Base-by-base conservation (phyloP, 2,888 invertebrate species). In the Nysson spinosus region DNA sequence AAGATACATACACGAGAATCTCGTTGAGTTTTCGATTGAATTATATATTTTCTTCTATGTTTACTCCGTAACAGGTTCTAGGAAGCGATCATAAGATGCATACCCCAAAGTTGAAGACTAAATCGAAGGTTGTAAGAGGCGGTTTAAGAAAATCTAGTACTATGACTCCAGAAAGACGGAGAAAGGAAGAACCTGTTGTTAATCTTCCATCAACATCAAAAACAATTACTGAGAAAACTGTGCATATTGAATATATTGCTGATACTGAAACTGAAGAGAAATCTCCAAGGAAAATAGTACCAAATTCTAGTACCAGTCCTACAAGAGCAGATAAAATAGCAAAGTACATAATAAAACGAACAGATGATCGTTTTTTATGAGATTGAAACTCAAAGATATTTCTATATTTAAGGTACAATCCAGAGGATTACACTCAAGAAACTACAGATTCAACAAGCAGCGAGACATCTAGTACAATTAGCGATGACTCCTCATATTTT, bases 401-500 rank as follows among this genome's bases (percentile, higher is more conserved):
- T 55, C 39, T n/a, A 51, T 34, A 37, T 67, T 74, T 26, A 40
- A 84, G 83, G 43, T 85, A 83, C 46, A 83, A 85, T 69, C 83
- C 83, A 24, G 74, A 79, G 39, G 83, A 84, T 75, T 85, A 85
- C 30, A 73, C 73, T 24, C 81, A 80, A 52, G 69, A 73, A 44
- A 74, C 79, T 50, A 80, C 82, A 2, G 78, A 75, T 16, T 67
- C 75, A 24, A 75, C 52, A 16, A 79, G 76, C 40, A 77, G 66
- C 9, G 73, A 77, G 43, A 77, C 72, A 34, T 74, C 77, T 30
- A 81, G 72, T 51, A 81, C 83, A 11, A 72, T 78, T 32, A 86
- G 82, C 46, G 83, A 85, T 14, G 85, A 87, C 69, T 87, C 85
- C 4, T 86, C 85, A 5, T 83, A 85, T 66, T 85, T 83, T 68